phyloP scores from a whole-genome alignment of 2,888 invertebrate genomes.

The Sylvicola cinctus region DNA sequence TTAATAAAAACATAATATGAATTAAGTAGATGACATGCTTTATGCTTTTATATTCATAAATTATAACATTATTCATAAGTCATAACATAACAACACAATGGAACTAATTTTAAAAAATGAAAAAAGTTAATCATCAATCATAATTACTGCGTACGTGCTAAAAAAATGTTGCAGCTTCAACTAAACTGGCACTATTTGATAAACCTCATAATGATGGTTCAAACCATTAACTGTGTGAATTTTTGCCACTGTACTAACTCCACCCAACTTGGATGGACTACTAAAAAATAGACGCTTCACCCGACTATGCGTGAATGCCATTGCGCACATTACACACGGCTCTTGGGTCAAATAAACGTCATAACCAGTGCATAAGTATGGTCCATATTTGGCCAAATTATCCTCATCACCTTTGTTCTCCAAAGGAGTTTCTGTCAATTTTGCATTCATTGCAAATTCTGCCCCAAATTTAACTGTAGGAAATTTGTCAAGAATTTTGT shows the following conservation, averaged over 20 bases:
- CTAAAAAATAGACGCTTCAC: slow-evolving; percentile 63
- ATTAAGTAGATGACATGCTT: too few species aligned
- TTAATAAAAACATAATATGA: too few species aligned
- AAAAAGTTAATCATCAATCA: too few species aligned
- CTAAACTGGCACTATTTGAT: slow-evolving; percentile 18
- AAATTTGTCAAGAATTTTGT: slow-evolving; percentile 21
- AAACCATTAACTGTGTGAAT: slow-evolving; percentile 58
- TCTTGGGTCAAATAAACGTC: slow-evolving; percentile 65
- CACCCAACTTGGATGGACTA: slow-evolving; percentile 36
- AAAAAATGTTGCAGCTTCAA: too few species aligned
- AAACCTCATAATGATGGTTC: slow-evolving; percentile 87
- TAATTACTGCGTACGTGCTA: too few species aligned
- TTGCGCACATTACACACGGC: slow-evolving; percentile 88
- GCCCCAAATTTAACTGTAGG: slow-evolving; percentile 28
- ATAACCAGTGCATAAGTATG: slow-evolving; percentile 76
- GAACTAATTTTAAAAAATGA: too few species aligned
- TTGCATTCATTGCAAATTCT: slow-evolving; percentile 14
- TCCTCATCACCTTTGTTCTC: slow-evolving; percentile 13
- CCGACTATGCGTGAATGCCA: slow-evolving; percentile 87
- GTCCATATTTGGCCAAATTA: slow-evolving; percentile 27
- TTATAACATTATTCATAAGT: too few species aligned
- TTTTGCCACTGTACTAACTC: slow-evolving; percentile 45
- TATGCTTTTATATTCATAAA: too few species aligned
- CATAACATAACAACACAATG: too few species aligned
- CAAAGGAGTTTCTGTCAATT: slow-evolving; percentile 17